These are phyloP conservation scores for Paracanthobrama guichenoti DNA, from an alignment of 2,113 vertebrate species.

Conservation along the genomic window DNA sequence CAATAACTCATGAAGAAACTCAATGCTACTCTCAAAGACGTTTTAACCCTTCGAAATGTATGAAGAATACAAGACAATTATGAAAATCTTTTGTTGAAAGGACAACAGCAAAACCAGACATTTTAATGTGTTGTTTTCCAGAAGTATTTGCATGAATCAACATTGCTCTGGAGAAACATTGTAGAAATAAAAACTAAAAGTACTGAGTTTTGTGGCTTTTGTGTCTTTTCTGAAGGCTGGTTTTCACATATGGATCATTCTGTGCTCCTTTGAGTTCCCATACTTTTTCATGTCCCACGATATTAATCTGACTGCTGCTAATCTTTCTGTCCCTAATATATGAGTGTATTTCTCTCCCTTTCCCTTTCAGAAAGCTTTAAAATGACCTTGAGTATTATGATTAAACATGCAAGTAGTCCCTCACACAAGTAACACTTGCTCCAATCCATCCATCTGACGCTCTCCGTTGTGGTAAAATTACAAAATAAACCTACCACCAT, in stretches of 20 bases:
- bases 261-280: neutral
- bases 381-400: neutral
- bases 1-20: neutral
- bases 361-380: neutral
- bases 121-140: conserved; percentile 57
- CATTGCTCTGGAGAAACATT: conserved; percentile 61
- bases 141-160: conserved; percentile 68
- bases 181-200: conserved; percentile 64
- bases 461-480: neutral
- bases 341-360: neutral
- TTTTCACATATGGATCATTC: neutral
- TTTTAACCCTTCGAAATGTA: neutral
- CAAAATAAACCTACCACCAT: neutral
- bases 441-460: no score
- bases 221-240: neutral
- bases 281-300: neutral
- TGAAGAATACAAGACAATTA: conserved; percentile 25
- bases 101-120: conserved; percentile 22
- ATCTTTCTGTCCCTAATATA: neutral
- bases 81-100: conserved; percentile 13
- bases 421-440: neutral
- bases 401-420: neutral
- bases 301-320: neutral
- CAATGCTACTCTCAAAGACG: conserved; percentile 13
- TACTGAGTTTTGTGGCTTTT: conserved; percentile 39